A percentile compares a stretch with the other conserved stretches of the same genome.
Evolutionary conservation across 2,113 vertebrate genomes (phyloP).

Genomic region (Gallinago paraguaiae): DNA sequence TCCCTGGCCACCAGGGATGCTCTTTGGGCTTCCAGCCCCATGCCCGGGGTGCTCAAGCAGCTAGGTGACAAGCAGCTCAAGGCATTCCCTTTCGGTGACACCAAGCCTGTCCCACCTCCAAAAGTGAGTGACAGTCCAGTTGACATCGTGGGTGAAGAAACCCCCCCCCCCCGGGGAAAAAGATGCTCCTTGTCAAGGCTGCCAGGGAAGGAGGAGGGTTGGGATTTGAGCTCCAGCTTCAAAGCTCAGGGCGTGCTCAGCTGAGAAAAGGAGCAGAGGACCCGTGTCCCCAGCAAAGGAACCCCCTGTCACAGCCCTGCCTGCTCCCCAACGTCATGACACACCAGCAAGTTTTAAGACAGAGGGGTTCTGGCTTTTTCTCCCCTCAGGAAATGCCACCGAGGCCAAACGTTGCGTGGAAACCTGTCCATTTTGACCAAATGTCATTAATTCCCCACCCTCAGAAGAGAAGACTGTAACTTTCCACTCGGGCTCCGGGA

Average conservation of each 20-base stretch:
- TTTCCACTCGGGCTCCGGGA: not conserved
- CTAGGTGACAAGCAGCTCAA: too few relatives aligned
- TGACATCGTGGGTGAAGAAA: not conserved
- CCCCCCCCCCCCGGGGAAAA: not conserved
- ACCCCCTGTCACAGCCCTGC: not conserved
- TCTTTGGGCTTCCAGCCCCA: not conserved
- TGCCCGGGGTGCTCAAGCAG: not conserved
- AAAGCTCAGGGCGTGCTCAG: not conserved
- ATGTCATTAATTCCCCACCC: not conserved
- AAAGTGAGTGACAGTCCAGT: not conserved
- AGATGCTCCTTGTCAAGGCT: not conserved
- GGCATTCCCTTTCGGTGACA: not conserved
- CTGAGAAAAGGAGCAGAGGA: not conserved
- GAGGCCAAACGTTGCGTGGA: rapidly evolving
- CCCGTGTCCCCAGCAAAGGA: not conserved
- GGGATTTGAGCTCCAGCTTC: not conserved
- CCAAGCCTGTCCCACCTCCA: rapidly evolving
- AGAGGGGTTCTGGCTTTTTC: not conserved
- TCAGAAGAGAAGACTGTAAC: not conserved
- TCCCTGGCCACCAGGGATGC: not conserved
- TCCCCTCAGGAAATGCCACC: not conserved
- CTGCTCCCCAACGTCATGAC: rapidly evolving
- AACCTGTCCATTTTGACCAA: not conserved
- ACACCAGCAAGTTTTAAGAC: not conserved
- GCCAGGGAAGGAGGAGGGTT: not conserved